These are phyloP conservation scores for Anolis carolinensis DNA, from an alignment of 2,113 vertebrate genomes.

Conservation along the genomic window DNA sequence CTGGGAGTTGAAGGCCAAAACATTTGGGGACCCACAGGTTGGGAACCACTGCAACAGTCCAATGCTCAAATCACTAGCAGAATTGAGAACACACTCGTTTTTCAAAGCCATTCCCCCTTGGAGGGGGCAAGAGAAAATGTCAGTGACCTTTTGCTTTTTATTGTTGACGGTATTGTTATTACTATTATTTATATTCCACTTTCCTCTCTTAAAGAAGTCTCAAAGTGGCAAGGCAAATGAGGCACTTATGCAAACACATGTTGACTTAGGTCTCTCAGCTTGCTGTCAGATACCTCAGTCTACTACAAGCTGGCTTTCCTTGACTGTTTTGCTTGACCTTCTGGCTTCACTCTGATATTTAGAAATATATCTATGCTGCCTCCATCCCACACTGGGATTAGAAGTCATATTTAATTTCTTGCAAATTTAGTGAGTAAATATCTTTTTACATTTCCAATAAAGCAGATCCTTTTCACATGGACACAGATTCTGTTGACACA, in stretches of 20 bases:
- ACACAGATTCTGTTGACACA: no score
- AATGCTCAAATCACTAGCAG: no score
- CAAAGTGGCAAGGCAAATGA: background rate
- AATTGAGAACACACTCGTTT: background rate
- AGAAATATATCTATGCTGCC: background rate
- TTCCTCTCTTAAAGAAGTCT: no score
- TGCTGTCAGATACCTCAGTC: constrained; percentile 4
- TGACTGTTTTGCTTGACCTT: constrained; percentile 5
- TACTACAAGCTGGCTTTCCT: constrained; percentile 3
- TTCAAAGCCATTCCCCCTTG: background rate
- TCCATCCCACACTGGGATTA: background rate
- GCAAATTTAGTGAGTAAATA: no score
- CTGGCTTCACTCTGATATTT: background rate
- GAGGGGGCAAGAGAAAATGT: background rate
- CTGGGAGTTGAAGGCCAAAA: no score
- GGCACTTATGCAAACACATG: background rate
- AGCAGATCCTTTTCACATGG: no score
- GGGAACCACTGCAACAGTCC: no score
- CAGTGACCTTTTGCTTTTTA: background rate
- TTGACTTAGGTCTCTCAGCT: background rate
- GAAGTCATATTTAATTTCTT: background rate
- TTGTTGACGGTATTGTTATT: background rate
- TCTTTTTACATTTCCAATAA: no score
- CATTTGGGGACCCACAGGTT: no score
- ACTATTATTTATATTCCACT: no score